Conservation (phyloP, 2,797 vertebrate genomes). For the Myiothlypis chrysogaster region DNA sequence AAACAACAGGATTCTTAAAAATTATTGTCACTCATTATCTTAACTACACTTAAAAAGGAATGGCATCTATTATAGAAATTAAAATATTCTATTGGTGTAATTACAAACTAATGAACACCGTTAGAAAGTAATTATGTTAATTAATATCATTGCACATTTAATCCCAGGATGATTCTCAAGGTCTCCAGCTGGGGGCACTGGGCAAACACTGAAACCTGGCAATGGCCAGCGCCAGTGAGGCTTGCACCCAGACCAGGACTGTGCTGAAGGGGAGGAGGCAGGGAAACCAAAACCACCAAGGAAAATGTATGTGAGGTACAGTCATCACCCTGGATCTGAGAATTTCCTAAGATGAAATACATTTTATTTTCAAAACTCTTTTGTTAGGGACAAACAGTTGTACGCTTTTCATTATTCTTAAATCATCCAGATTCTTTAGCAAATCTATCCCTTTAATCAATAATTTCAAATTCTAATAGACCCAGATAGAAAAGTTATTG, state of each 20-base stretch:
- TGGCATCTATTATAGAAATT: neutral
- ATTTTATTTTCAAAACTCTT: neutral
- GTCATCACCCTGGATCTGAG: neutral
- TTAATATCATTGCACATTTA: neutral
- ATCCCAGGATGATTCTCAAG: neutral
- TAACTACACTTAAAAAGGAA: neutral
- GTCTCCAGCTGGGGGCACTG: conserved; percentile 53
- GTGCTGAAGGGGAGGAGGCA: rapidly evolving
- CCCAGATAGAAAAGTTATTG: neutral
- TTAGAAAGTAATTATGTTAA: neutral
- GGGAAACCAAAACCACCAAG: neutral
- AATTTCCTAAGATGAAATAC: neutral
- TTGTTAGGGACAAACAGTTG: neutral
- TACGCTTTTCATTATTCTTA: neutral
- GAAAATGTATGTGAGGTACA: neutral
- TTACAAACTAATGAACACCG: neutral
- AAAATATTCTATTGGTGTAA: neutral
- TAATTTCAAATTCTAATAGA: neutral
- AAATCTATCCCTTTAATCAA: neutral
- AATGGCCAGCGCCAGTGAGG: rapidly evolving
- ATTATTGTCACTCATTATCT: neutral
- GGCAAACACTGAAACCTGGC: neutral
- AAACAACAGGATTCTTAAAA: neutral
- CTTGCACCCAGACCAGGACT: rapidly evolving
- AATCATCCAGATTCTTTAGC: neutral